Conservation (phyloP, 1,140 invertebrate species). For the Drosophila kanapiae region DNA sequence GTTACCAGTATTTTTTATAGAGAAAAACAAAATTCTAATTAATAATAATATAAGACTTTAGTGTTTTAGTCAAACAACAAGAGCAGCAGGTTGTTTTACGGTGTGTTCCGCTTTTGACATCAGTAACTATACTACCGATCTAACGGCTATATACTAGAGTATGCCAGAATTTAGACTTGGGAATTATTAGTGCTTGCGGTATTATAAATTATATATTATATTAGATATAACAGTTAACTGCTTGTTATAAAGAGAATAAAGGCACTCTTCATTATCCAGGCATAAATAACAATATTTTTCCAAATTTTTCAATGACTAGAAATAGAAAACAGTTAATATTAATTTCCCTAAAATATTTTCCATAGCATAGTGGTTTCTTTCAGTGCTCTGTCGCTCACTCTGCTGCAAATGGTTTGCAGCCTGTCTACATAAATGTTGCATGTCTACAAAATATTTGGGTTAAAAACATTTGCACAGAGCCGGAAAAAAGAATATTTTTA, state of each 20-base stretch:
- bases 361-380: slow-evolving; percentile 18
- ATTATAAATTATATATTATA: too few species aligned
- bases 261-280: not conserved
- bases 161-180: not conserved
- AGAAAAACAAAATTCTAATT: too few species aligned
- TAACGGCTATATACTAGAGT: too few species aligned
- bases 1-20: not conserved
- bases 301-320: not conserved
- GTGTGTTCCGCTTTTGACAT: not conserved
- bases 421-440: slow-evolving; percentile 73
- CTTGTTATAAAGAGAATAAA: too few species aligned
- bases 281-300: not conserved
- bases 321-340: not conserved
- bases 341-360: not conserved
- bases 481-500: slow-evolving; percentile 63
- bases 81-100: not conserved
- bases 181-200: too few species aligned
- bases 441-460: slow-evolving; percentile 84
- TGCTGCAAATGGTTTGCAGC: slow-evolving; percentile 51
- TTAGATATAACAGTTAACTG: too few species aligned
- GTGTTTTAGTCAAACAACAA: not conserved
- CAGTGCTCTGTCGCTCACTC: slow-evolving; percentile 21
- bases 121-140: too few species aligned
- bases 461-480: slow-evolving; percentile 73
- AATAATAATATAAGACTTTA: not conserved